Percentiles rank a stretch among this genome's conserved stretches.
Evolutionary conservation across 2,113 vertebrate species (phyloP).

Genomic region (Dendropsophus ebraccatus): DNA sequence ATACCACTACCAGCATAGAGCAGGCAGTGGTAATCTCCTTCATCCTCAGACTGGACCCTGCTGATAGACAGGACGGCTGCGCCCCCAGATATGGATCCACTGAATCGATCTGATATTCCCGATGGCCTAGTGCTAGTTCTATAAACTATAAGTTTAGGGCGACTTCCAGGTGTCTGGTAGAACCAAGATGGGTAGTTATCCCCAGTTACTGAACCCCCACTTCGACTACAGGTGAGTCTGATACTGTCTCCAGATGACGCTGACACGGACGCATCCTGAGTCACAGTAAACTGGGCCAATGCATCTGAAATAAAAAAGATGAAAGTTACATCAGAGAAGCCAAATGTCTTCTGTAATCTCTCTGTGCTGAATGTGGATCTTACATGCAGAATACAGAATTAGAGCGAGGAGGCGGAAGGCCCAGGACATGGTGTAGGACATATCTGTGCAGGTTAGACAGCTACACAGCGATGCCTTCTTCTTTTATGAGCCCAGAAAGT

Average conservation of each 20-base stretch:
- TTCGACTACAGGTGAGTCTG: slow-evolving; percentile 13
- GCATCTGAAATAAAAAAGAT: background rate
- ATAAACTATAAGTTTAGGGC: slow-evolving; percentile 23
- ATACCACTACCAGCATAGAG: background rate
- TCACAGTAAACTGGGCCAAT: slow-evolving; percentile 40
- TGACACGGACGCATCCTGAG: background rate
- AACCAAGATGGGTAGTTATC: slow-evolving; percentile 25
- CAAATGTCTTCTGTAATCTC: background rate
- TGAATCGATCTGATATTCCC: slow-evolving; percentile 12
- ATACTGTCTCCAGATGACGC: background rate
- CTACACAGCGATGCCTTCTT: background rate
- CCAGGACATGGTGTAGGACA: slow-evolving; percentile 41
- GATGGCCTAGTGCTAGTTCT: slow-evolving; percentile 6
- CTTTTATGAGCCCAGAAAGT: background rate
- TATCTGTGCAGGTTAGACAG: too few species aligned
- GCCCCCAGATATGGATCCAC: slow-evolving; percentile 4
- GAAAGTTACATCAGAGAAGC: background rate
- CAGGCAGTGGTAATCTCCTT: background rate
- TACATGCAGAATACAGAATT: slow-evolving; percentile 1
- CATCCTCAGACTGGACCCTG: background rate
- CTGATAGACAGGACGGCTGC: slow-evolving; percentile 17
- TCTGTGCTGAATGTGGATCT: background rate
- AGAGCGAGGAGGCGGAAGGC: background rate
- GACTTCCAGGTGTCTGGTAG: slow-evolving; percentile 33
- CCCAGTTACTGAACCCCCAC: slow-evolving; percentile 29